Evolutionary conservation across 1,140 invertebrate genomes (phyloP), one percentile per base, ranked within the genome.

Genomic region (Bombus cullumanus): DNA sequence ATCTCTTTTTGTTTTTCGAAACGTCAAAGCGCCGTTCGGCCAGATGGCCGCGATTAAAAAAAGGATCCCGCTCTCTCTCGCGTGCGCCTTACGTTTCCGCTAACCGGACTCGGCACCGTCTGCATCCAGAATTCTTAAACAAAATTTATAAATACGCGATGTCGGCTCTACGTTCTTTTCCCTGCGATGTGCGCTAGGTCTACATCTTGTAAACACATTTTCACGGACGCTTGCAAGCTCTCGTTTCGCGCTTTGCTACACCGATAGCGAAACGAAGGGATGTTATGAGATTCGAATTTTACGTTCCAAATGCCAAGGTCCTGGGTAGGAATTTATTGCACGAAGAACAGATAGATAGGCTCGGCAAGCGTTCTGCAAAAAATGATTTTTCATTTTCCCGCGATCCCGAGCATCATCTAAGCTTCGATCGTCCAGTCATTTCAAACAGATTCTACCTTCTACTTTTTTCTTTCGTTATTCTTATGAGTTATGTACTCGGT

Each of bases 1-100:
- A 88, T 89, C 90, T 88, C 79, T 88, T 85, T 66, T 78, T 78
- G 59, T 77, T 83, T 90, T 83, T 83, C 76, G 73, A 85, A 91
- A 91, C 81, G 87, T 75, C 81, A 73, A 74, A 47, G 53, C 79
- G 69, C 53, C 74, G 12, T 74, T 66, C 72, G 75, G 34, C 78
- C 86, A 87, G 73, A 82, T 77, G 80, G 80, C 82, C 31, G 64
- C 74, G 81, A 41, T 83, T 79, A 88, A 88, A 80, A 84, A 72
- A 84, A 71, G 47, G 53, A 80, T 78, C 39, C 62, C 3, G 22
- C n/a, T 79, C 22, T 68, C n/a, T 34, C 37, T 47, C 41, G 66
- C 5, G 10, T 25, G 34, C 74, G 62, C 8, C 31, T 72, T 62
- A 80, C 83, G 83, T 79, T 84, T 84, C 75, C 53, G 53, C 37